Evolutionary conservation across 2,888 invertebrate genomes (phyloP), one percentile per base, ranked within the genome.

Genomic region (Aradus depressus): DNA sequence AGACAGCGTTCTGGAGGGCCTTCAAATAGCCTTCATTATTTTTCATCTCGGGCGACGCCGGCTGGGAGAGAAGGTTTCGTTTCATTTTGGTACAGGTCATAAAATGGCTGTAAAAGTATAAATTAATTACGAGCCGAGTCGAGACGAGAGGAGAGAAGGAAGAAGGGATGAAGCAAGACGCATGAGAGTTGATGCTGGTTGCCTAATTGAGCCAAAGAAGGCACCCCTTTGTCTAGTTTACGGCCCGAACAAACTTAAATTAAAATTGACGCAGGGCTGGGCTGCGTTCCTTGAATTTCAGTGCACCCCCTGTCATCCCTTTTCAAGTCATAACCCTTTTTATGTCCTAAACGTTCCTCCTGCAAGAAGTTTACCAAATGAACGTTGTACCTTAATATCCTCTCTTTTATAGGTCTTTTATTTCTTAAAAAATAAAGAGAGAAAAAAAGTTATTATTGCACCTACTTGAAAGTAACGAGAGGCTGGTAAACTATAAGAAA

Each of bases 81-180:
- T 52, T 52, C 45, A 49, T 50, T 43, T 44, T 37, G 44, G 25
- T 35, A 35, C 35, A 34, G 38, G 54, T 23, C 23, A 51, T 54
- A 54, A 54, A 54, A 54, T 51, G 43, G 54, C 26, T 43, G 47
- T 51, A 54, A 54, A 54, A 54, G 54, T 54, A 54, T 54, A 54
- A 54, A 54, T 54, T 54, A 54, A 54, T 54, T 54, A 54, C 47
- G 35, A 44, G 21, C 21, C 22, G 23, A n/a, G n/a, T n/a, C n/a
- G 6, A 31, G 14, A 31, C n/a, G 41, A 22, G 23, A 35, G 16
- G 41, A 41, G 18, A 26, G 49, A n/a, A 14, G 25, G 31, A 41
- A 31, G 31, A 31, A 31, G 31, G 31, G 31, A 31, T 10, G 12
- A 31, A 31, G 31, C 10, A n/a, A n/a, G 10, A n/a, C 10, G 31